A percentile compares a stretch with the other conserved stretches of the same genome.
Evolutionary conservation across 2,797 vertebrate species (phyloP).

Genomic region (Epinephelus coioides): DNA sequence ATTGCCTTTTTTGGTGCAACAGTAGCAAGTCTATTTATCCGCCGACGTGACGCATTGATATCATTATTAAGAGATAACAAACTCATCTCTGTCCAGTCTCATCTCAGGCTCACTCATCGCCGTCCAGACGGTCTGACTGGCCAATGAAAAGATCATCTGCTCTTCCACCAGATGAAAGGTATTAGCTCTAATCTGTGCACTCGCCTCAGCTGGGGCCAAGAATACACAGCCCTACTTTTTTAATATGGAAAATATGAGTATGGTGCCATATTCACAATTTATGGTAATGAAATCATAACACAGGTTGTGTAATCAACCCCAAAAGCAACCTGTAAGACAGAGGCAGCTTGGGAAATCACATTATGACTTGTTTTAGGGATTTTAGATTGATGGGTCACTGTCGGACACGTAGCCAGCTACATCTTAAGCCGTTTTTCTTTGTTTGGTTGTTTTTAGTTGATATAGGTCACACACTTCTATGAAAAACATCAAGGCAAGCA

Average conservation of each 20-base stretch:
- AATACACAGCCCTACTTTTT: conserved; percentile 49
- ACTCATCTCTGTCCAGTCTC: conserved; percentile 31
- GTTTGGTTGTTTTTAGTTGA: neutral
- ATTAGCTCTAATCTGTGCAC: conserved; percentile 68
- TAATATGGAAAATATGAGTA: conserved; percentile 73
- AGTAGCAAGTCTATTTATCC: conserved; percentile 29
- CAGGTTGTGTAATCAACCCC: conserved; percentile 43
- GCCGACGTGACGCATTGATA: conserved; percentile 15
- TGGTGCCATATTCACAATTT: conserved; percentile 58
- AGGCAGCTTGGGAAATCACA: conserved; percentile 30
- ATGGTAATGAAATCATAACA: conserved; percentile 72
- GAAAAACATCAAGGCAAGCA: neutral
- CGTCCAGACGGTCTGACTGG: conserved; percentile 47
- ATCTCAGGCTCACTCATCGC: conserved; percentile 14
- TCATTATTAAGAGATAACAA: conserved; percentile 41
- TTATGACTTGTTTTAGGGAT: conserved; percentile 30
- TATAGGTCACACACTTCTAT: neutral
- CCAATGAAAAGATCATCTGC: conserved; percentile 60
- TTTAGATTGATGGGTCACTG: conserved; percentile 23
- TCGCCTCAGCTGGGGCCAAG: conserved; percentile 47
- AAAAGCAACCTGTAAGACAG: conserved; percentile 29
- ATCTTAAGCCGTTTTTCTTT: neutral
- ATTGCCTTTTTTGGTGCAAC: conserved; percentile 34
- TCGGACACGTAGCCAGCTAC: neutral
- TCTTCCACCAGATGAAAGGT: conserved; percentile 71